Base-by-base conservation (phyloP, 2,888 invertebrate species). In the Drosophila tanythrix region DNA sequence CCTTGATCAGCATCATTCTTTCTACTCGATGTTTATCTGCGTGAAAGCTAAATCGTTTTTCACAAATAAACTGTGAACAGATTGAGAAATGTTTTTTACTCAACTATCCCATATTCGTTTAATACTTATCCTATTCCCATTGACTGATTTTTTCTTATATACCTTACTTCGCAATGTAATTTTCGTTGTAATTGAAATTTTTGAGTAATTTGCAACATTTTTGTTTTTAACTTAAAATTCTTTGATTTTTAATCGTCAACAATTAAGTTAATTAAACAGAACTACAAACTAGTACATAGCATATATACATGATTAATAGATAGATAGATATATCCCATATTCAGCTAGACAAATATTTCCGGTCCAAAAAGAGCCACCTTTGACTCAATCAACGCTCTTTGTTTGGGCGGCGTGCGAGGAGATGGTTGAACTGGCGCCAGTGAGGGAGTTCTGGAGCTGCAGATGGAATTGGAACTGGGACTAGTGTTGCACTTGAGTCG, bases 181-280 rank as follows among this genome's bases (percentile, higher is more conserved):
- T 13, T 7, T 15, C 25, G 50, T 27, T 50, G 56, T 52, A 74
- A 76, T 76, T 78, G 77, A 70, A 74, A 85, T 69, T 85, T 82
- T 79, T 65, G 64, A 76, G 57, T 58, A 50, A 51, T 59, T 46
- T 60, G 25, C 3, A 46, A 36, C 48, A 8, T 33, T 38, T 25
- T 10, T 29, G 50, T 29, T 36, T 57, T 68, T 43, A 64, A 70
- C 48, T 68, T 40, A 55, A 62, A 59, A 69, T 72, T 71, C 71
- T 80, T 72, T 83, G 85, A 88, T 85, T 88, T 90, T 70, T 78
- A 90, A 90, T 90, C 90, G 90, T 88, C 83, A 88, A 85, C 88
- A 89, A 84, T 89, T 89, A 88, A 76, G 56, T 55, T 62, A 67
- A 21, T n/a, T 38, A 40, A 57, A 67, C 66, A 18, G 25, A 58